Evolutionary conservation across 2,113 vertebrate species (phyloP).

Genomic region (Aegithalos caudatus): DNA sequence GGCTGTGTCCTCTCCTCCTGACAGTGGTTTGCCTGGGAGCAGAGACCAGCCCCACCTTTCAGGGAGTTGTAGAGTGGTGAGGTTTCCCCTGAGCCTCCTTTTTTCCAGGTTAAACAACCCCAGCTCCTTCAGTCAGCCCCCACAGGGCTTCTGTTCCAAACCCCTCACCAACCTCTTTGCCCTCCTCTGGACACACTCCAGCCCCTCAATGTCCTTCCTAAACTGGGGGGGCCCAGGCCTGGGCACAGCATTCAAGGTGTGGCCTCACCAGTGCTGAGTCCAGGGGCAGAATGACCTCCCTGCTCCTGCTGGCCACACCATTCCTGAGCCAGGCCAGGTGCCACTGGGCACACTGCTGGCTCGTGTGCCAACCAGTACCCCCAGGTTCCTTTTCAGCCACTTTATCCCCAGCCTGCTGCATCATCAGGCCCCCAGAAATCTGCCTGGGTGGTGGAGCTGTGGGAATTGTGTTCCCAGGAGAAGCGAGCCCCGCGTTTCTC

Average conservation of each 20-base stretch:
- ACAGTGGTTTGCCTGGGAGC: background rate
- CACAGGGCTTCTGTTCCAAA: background rate
- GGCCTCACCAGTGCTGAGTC: accelerated
- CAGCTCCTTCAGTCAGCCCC: background rate
- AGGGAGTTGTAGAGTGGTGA: background rate
- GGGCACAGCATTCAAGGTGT: background rate
- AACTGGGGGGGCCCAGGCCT: background rate
- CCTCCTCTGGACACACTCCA: accelerated
- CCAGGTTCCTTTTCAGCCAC: background rate
- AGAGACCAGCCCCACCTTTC: background rate
- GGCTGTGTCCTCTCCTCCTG: background rate
- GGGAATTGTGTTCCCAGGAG: background rate
- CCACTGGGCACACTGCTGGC: background rate
- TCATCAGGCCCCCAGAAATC: background rate
- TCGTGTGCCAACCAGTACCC: background rate
- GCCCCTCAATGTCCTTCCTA: background rate
- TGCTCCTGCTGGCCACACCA: background rate
- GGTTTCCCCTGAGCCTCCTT: background rate
- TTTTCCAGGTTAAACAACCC: background rate
- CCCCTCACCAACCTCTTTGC: background rate
- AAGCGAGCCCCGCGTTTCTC: background rate
- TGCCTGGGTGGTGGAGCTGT: background rate
- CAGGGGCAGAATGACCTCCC: background rate
- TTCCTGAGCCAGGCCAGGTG: background rate
- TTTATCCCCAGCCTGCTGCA: background rate